Base-by-base conservation (phyloP, 2,797 vertebrate species). In the Esox masquinongy region DNA sequence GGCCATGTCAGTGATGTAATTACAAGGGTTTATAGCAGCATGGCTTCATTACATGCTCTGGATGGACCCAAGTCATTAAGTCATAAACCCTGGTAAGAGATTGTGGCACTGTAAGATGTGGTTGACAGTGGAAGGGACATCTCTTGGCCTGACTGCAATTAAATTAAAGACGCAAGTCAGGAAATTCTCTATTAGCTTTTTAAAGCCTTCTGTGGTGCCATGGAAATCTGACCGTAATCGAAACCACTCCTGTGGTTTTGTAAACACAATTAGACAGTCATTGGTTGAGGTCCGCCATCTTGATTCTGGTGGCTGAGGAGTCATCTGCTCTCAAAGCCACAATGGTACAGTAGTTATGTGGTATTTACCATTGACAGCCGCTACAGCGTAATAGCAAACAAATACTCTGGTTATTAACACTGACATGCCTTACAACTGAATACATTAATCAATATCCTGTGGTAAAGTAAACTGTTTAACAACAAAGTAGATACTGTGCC, bases 161-260 rank as follows among this genome's bases (percentile, higher is more conserved):
- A 88, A 79, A 84, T 79, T 79, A 77, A 75, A 83, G 74, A 85
- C 39, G 77, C 73, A 80, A 78, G 79, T 72, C 77, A 85, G 82
- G 86, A 88, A 85, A 80, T 85, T 86, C 74, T 84, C 86, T 79
- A 91, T 92, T 88, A 91, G 80, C 51, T 74, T 90, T 88, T 89
- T 75, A 78, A 90, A 84, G 80, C 24, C 64, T 80, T 83, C 74
- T 84, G 80, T 72, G 79, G 86, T 75, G 79, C 68, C 49, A 47
- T 34, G 59, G 80, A 82, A 81, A 56, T 64, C 49, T 3, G 47
- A 74, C 73, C 77, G 75, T 83, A 73, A 85, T 82, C 68, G 64
- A 84, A 87, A 81, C 85, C 78, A 74, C 72, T 70, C 36, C 0
- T 81, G 76, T 72, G 80, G 76, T 86, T 85, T 91, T 83, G 86